These are phyloP conservation scores for Heliocidaris erythrogramma DNA, from an alignment of 35 echinoderm and acorn worm genomes.

Conservation along the genomic window DNA sequence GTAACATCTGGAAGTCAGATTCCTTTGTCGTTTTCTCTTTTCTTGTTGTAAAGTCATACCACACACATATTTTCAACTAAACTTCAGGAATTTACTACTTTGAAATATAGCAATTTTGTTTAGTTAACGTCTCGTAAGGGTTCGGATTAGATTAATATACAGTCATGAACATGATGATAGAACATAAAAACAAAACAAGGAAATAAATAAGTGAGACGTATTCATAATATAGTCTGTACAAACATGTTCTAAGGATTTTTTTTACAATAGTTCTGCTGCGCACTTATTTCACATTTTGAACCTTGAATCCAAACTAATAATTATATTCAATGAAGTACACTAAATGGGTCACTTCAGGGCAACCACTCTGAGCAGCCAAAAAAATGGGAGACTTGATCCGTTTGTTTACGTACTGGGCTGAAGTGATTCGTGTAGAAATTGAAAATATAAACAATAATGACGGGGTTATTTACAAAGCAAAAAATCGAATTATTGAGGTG, in stretches of 20 bases:
- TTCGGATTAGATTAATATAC: too few relatives aligned
- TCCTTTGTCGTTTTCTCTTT: too few relatives aligned
- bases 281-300: neutral
- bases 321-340: neutral
- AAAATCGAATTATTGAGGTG: constrained; percentile 18
- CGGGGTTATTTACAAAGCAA: neutral
- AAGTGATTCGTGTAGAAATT: neutral
- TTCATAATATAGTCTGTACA: neutral
- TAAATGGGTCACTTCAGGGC: neutral
- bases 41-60: too few relatives aligned
- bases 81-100: too few relatives aligned
- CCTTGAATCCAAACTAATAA: neutral
- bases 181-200: too few relatives aligned
- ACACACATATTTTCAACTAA: too few relatives aligned
- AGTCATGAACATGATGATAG: too few relatives aligned
- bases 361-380: neutral
- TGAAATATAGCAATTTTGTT: too few relatives aligned
- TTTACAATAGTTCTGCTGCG: neutral
- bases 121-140: too few relatives aligned
- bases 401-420: neutral
- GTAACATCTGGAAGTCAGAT: too few relatives aligned
- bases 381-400: neutral
- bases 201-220: too few relatives aligned
- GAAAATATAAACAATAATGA: neutral
- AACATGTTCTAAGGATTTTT: neutral